Conservation (phyloP, 2,888 invertebrate species). For the Pollenia angustigena region DNA sequence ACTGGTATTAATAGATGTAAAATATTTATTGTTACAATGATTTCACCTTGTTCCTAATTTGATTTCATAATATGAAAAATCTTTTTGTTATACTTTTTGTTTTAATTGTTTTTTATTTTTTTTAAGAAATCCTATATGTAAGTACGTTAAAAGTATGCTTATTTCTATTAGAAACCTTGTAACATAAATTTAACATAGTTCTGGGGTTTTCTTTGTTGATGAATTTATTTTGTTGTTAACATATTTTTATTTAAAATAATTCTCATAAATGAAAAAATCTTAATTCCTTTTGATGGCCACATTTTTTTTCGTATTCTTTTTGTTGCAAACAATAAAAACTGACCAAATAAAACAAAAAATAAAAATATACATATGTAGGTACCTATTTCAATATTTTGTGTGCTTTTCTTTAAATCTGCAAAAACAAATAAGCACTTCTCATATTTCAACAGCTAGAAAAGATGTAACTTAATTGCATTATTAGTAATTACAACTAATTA, state of each 20-base stretch:
- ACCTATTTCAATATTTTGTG: background rate
- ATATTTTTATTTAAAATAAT: conserved; percentile 15
- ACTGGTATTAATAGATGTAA: too few relatives aligned
- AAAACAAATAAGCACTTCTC: conserved; percentile 34
- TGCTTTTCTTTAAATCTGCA: conserved; percentile 33
- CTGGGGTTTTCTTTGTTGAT: conserved; percentile 20
- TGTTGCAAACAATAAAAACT: conserved; percentile 31
- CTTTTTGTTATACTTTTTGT: background rate
- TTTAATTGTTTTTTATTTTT: background rate
- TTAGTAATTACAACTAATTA: conserved; percentile 83
- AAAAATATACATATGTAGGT: background rate
- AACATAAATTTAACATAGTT: conserved; percentile 62
- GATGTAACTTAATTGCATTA: conserved; percentile 81
- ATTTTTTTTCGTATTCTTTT: conserved; percentile 50
- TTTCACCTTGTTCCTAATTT: conserved; percentile 36
- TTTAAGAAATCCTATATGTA: conserved; percentile 33
- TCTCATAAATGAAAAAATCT: conserved; percentile 47
- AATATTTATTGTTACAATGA: background rate
- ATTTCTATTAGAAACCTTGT: conserved; percentile 63
- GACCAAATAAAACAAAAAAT: conserved; percentile 21
- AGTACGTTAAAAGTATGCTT: background rate
- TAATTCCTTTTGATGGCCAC: conserved; percentile 69
- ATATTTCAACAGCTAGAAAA: conserved; percentile 48
- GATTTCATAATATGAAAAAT: background rate
- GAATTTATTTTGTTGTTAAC: background rate